Conservation (phyloP, 2,888 invertebrate species). For the Ditula angustiorana region DNA sequence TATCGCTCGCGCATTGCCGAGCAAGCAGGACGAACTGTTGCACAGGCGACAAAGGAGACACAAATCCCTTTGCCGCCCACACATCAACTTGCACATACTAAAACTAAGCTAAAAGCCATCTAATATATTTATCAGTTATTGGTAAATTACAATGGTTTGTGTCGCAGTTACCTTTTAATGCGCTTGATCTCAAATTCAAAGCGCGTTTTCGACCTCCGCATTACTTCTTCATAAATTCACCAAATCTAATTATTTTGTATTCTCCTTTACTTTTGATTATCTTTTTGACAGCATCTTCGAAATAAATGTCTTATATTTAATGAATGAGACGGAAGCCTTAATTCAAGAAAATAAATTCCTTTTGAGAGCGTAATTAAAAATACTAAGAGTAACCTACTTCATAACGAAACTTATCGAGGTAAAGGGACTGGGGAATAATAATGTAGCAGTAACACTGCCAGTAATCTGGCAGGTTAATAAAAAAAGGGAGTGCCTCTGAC, state of each 20-base stretch:
- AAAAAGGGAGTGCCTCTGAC: not conserved
- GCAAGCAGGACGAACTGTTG: too few relatives aligned
- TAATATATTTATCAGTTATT: not conserved
- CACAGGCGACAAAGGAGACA: too few relatives aligned
- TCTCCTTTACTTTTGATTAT: slow-evolving; percentile 41
- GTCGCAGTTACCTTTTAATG: slow-evolving; percentile 39
- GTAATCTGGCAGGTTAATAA: not conserved
- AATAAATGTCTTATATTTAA: slow-evolving; percentile 33
- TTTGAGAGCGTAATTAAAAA: slow-evolving; percentile 12
- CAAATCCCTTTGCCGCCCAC: too few relatives aligned
- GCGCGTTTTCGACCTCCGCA: slow-evolving; percentile 44
- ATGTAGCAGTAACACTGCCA: not conserved
- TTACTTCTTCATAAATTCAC: slow-evolving; percentile 43
- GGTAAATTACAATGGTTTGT: not conserved
- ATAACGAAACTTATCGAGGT: not conserved
- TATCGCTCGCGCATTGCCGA: too few relatives aligned
- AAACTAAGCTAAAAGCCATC: too few relatives aligned
- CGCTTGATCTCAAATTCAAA: slow-evolving; percentile 50
- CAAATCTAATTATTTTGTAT: slow-evolving; percentile 30
- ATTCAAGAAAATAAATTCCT: slow-evolving; percentile 5
- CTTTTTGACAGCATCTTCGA: slow-evolving; percentile 33
- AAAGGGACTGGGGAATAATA: not conserved
- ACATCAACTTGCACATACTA: too few relatives aligned
- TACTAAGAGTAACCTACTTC: slow-evolving; percentile 1
- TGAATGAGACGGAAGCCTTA: slow-evolving; percentile 35